Base-by-base conservation (phyloP, 2,888 invertebrate genomes). In the Microplitis manilae region DNA sequence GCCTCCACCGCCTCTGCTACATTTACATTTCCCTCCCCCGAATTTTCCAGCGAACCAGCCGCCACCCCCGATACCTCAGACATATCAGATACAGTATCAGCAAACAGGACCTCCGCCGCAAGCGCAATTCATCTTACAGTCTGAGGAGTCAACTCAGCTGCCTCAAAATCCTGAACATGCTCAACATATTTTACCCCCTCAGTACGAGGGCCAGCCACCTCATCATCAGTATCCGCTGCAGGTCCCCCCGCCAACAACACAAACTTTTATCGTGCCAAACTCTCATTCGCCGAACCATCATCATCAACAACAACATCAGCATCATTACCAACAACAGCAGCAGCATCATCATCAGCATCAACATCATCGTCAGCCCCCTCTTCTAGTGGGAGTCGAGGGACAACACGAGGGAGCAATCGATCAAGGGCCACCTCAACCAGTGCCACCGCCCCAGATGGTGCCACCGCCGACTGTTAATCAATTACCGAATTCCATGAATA, bases 361-460 rank as follows among this genome's bases (percentile, higher is more conserved):
- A 13, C 70, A 64, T 30, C 80, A 79, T 40, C 79, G 64, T 2
- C 80, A 72, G 17, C 76, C 74, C 5, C 75, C 80, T 38, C 13
- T 75, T 20, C 78, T 80, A 65, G 68, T 76, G 8, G 73, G 77
- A 7, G 73, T 30, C 90, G 69, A 91, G 90, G 0, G 91, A 91
- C 1, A 90, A 90, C 75, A 79, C 17, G 82, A 82, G 90, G 6
- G 79, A 60, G 80, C 84, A 30, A 86, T 92, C 0, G 91, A 93
- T 67, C 91, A 91, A 83, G 92, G 92, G 65, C 92, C 92, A 0
- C 91, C 92, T 0, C 88, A 88, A 1, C 89, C 89, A 77, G 89
- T 89, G n/a, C 89, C 89, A 41, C 90, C 90, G 71, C 90, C 90
- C 1, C 89, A 89, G 80, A 89, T 89, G 85, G 89, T 89, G 30